Evolutionary conservation across 2,113 vertebrate species (phyloP), one percentile per base, ranked within the genome.

Genomic region (Trematomus loennbergii): DNA sequence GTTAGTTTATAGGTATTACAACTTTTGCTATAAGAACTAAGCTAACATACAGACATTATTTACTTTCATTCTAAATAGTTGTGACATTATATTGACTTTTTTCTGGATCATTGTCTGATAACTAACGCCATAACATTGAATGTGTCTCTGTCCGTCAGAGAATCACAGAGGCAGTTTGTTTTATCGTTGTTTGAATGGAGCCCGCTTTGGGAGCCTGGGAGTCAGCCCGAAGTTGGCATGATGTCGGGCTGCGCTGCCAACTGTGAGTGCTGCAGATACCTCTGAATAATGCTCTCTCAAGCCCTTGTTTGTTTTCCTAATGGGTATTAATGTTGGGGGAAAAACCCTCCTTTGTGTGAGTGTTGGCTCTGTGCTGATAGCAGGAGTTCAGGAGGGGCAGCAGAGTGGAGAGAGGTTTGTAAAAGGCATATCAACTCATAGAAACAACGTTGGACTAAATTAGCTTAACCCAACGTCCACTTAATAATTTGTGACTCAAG

Each of bases 281-380:
- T 36, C 59, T 69, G 61, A 81, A 81, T 82, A 76, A 83, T 81
- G 55, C 55, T 18, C 77, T 60, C 65, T 74, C 33, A 78, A 83
- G 81, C 65, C 62, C 73, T 48, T 82, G 72, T 84, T 90, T 85
- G 87, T 89, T 89, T 91, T 87, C 59, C 79, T 85, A 81, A 92
- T 79, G 60, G 73, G 77, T 22, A 29, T 68, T 69, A 80, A 65
- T 79, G 71, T 50, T 70, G 57, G 6, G 25, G 13, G 68, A 75
- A 78, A 81, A 48, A 78, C 72, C 40, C 25, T 53, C 2, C 48
- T 68, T 72, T 72, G 55, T 81, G 12, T 54, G 22, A 43, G 2
- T 52, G 50, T n/a, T 75, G 61, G 69, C 77, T 10, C 15, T 16
- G 4, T 52, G 18, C 29, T 53, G 61, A 61, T 48, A n/a, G 63